Evolutionary conservation across 2,113 vertebrate genomes (phyloP), one percentile per base, ranked within the genome.

Genomic region (Diadophis punctatus): DNA sequence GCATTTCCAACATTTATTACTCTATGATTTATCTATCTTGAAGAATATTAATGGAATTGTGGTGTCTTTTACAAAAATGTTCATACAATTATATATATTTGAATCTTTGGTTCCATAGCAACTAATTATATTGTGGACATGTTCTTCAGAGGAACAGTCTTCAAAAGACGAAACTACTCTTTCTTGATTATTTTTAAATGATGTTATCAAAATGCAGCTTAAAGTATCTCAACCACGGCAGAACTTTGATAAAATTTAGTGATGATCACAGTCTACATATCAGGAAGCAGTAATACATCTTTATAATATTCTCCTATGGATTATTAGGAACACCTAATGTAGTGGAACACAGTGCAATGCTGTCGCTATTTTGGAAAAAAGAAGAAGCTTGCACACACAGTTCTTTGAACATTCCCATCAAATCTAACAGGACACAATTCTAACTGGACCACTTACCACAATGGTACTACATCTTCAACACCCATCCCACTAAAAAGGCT

Each of bases 321-420:
- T 96, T 97, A 95, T 96, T 96, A 97, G 90, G 94, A 93, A 96
- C 96, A 94, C 93, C 88, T 96, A 97, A 97, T 95, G 96, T 94
- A 91, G 94, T 93, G 95, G 95, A 97, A 97, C 94, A 93, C 56
- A 80, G 52, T 74, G 92, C n/a, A 94, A 93, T n/a, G 22, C 34
- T 80, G 8, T 80, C 95, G 56, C 51, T 90, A 52, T 53, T 95
- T 93, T 74, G 55, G 3, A 4, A 94, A 95, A 90, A 95, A 89
- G 74, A 89, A 49, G 43, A 88, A 95, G 39, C 89, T 80, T 87
- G 34, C 90, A 93, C 89, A 94, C 6, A 51, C 56, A 51, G 25
- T 58, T 86, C 27, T 34, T 43, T 94, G 93, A 92, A 55, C 48
- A 85, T 93, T 88, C 39, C 94, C 91, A 94, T 88, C 49, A 22